Percentiles rank a stretch among this genome's conserved stretches.
phyloP scores from a whole-genome alignment of 2,888 invertebrate species.

The Cantharis rustica region DNA sequence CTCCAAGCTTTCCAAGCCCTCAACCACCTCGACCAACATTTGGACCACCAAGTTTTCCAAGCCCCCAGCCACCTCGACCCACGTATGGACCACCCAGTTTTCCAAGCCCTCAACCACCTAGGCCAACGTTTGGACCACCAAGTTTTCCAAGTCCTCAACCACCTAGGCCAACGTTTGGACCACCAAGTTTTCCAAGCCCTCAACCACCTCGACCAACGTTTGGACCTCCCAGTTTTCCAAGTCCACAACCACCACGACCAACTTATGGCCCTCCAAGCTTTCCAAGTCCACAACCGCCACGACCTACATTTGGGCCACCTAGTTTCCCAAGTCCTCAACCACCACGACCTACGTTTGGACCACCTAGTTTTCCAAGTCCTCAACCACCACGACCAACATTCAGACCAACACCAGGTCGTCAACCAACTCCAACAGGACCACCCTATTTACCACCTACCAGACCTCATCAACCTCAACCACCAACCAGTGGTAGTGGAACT shows the following conservation, averaged over 20 bases:
- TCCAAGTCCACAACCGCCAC: too few relatives aligned
- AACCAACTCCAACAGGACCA: constrained; percentile 7
- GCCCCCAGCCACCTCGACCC: constrained; percentile 5
- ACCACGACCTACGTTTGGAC: too few relatives aligned
- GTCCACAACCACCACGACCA: neutral
- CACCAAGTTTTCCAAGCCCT: constrained; percentile 29
- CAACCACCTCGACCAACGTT: constrained; percentile 7
- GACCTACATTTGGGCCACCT: too few relatives aligned
- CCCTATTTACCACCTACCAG: constrained; percentile 3
- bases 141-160: constrained; percentile 3
- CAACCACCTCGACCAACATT: neutral
- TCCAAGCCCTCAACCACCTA: constrained; percentile 6
- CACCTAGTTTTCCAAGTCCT: too few relatives aligned
- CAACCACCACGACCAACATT: too few relatives aligned
- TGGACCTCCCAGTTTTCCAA: neutral
- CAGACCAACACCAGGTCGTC: constrained; percentile 5
- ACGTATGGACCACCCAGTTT: neutral
- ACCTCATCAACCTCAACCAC: neutral
- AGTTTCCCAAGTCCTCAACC: too few relatives aligned
- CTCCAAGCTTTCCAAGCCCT: neutral
- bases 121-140: constrained; percentile 5
- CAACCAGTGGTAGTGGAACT: constrained; percentile 6
- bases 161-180: constrained; percentile 4
- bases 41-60: neutral
- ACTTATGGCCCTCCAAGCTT: neutral